Conservation (phyloP, 2,797 vertebrate species). For the Coranthus polyacanthus region DNA sequence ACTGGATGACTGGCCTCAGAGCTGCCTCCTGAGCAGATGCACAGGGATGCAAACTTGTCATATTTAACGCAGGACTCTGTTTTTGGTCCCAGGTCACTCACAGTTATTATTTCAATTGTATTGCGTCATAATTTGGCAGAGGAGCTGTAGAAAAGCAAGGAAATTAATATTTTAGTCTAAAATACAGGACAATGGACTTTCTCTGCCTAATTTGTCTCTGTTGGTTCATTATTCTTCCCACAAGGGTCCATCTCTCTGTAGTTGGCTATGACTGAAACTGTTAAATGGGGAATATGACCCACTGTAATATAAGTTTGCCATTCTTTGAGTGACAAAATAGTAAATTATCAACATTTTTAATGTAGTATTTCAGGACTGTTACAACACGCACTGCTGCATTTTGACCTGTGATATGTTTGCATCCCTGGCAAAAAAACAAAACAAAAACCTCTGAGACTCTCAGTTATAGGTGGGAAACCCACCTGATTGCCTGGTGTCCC, state of each 20-base stretch:
- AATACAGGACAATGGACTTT: too few species aligned
- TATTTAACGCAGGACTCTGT: not conserved
- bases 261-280: too few species aligned
- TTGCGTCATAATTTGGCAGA: too few species aligned
- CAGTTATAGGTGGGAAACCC: not conserved
- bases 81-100: not conserved
- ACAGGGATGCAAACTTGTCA: constrained; percentile 56
- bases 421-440: constrained; percentile 38
- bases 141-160: too few species aligned
- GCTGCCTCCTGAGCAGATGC: constrained; percentile 26
- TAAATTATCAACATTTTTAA: not conserved
- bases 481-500: constrained; percentile 21
- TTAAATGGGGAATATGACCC: too few species aligned
- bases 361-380: not conserved
- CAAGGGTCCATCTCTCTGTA: too few species aligned
- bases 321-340: too few species aligned
- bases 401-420: constrained; percentile 49
- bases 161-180: too few species aligned
- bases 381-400: not conserved
- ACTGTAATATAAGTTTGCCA: too few species aligned
- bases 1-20: constrained; percentile 19
- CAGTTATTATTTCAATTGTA: not conserved
- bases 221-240: too few species aligned
- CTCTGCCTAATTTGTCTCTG: too few species aligned
- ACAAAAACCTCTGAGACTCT: not conserved